A percentile compares a stretch with the other conserved stretches of the same genome.
phyloP scores from a whole-genome alignment of 2,888 invertebrate species.

The Stenodema calcarata region DNA sequence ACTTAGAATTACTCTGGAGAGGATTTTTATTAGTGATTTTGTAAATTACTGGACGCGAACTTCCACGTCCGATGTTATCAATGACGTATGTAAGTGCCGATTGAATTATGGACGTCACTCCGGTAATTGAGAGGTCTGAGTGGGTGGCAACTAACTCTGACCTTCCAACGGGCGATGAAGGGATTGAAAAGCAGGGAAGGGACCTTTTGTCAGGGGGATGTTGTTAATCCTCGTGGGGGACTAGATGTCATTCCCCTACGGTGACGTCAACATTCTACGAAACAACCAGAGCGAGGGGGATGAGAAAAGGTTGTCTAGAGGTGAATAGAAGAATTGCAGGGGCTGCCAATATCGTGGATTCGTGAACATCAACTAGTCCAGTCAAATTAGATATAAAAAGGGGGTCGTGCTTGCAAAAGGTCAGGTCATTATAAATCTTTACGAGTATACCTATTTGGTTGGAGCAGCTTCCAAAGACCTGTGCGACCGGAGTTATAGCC shows the following conservation, averaged over 20 bases:
- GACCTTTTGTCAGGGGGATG: not conserved
- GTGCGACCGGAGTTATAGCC: too few species aligned
- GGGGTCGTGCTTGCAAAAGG: too few species aligned
- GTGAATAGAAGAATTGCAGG: not conserved
- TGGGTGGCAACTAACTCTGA: not conserved
- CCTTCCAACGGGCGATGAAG: not conserved
- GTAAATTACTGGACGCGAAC: too few species aligned
- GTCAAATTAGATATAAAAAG: too few species aligned
- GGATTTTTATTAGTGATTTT: too few species aligned
- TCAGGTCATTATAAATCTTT: too few species aligned
- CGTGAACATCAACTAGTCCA: too few species aligned
- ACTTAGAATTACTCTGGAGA: too few species aligned
- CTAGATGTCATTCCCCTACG: not conserved
- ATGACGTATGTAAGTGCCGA: not conserved
- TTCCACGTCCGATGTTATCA: not conserved
- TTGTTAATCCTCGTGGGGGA: not conserved
- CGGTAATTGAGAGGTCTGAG: not conserved
- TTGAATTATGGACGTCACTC: not conserved
- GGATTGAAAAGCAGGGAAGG: not conserved
- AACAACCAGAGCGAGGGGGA: not conserved
- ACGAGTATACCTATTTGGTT: too few species aligned
- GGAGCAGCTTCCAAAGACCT: too few species aligned
- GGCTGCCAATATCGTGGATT: not conserved
- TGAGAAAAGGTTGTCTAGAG: not conserved
- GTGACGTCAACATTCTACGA: not conserved